Conservation (phyloP, 1,140 invertebrate genomes). For the Charaxes varanes region DNA sequence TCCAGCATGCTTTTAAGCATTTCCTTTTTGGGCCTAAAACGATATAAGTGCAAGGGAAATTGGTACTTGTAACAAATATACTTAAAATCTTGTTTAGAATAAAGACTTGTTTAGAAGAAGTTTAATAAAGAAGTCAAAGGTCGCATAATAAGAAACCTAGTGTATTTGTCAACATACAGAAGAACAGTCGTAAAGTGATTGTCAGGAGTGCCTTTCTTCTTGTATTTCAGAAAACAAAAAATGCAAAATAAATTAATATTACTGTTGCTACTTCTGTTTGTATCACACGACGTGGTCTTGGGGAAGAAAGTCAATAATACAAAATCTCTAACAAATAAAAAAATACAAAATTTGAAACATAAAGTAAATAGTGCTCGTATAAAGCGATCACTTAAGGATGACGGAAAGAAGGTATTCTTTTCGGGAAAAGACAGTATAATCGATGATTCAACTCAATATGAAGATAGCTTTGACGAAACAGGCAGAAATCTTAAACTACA, state of each 20-base stretch:
- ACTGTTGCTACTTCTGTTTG: slow-evolving; percentile 30
- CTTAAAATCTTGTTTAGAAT: too few relatives aligned
- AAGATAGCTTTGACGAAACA: slow-evolving; percentile 3
- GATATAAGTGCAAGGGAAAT: too few relatives aligned
- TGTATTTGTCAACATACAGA: too few relatives aligned
- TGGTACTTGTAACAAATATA: too few relatives aligned
- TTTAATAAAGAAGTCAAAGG: too few relatives aligned
- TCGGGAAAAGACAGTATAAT: slow-evolving; percentile 5
- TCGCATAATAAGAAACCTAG: too few relatives aligned
- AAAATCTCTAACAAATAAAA: slow-evolving; percentile 28
- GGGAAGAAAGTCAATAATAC: slow-evolving; percentile 41
- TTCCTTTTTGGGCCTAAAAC: slow-evolving; percentile 76
- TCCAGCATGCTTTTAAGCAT: slow-evolving; percentile 76
- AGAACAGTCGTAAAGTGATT: too few relatives aligned
- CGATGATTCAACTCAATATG: slow-evolving; percentile 1
- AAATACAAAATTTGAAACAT: slow-evolving; percentile 21
- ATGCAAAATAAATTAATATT: slow-evolving; percentile 33
- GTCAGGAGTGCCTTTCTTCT: too few relatives aligned
- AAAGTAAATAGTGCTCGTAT: slow-evolving; percentile 30
- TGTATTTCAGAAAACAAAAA: too few relatives aligned
- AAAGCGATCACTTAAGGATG: slow-evolving; percentile 36
- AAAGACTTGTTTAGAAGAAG: too few relatives aligned
- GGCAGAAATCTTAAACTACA: slow-evolving; percentile 9
- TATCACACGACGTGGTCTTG: slow-evolving; percentile 33
- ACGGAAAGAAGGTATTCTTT: slow-evolving; percentile 18